phyloP scores from a whole-genome alignment of 2,113 vertebrate genomes.

The Eolophus roseicapilla region DNA sequence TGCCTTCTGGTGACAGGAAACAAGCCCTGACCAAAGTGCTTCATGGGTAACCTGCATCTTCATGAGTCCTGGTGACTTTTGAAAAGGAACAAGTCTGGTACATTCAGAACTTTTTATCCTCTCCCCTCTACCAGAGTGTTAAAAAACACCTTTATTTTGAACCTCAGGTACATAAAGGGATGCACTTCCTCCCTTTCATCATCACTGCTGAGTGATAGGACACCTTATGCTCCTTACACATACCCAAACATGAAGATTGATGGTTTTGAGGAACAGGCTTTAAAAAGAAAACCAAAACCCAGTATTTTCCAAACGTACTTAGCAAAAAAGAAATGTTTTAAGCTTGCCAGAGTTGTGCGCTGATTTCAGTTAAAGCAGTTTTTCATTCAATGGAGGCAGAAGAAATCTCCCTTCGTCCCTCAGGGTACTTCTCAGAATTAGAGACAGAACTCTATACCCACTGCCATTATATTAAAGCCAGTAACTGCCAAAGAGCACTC shows the following conservation, averaged over 20 bases:
- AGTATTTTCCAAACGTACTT: background rate
- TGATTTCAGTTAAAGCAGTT: background rate
- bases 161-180: background rate
- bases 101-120: background rate
- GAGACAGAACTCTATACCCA: background rate
- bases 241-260: background rate
- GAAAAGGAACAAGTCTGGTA: background rate
- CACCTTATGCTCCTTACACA: background rate
- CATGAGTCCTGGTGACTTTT: background rate
- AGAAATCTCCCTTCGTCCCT: background rate
- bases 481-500: background rate
- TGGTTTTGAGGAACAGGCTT: background rate
- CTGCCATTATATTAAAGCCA: background rate
- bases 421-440: background rate
- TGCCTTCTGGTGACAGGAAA: background rate
- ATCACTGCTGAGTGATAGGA: background rate
- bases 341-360: background rate
- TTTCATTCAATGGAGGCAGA: background rate
- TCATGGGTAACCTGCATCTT: background rate
- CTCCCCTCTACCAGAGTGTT: accelerated
- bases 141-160: background rate
- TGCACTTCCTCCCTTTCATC: background rate
- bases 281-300: background rate
- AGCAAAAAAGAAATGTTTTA: background rate
- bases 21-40: background rate